Percentiles rank a stretch among this genome's conserved stretches.
phyloP scores from a whole-genome alignment of 2,113 vertebrate species.

The Rhombomys opimus region DNA sequence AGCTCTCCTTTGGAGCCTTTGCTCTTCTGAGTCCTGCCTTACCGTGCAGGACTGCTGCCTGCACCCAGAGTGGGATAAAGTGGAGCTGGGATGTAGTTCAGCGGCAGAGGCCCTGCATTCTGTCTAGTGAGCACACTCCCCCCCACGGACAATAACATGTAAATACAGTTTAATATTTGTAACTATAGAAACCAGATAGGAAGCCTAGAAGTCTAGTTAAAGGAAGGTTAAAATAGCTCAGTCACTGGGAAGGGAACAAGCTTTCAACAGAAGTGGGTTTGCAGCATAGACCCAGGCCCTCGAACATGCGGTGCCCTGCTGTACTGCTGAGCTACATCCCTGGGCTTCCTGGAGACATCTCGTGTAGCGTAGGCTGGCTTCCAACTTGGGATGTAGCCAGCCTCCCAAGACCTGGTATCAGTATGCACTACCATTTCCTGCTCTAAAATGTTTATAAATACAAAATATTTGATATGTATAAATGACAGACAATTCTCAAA shows the following conservation, averaged over 20 bases:
- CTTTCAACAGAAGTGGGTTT: not conserved
- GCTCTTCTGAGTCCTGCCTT: not conserved
- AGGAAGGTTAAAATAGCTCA: conserved; percentile 29
- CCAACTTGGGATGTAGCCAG: not conserved
- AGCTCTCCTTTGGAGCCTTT: not conserved
- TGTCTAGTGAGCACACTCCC: no score
- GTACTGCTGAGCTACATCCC: not conserved
- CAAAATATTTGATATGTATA: conserved; percentile 51
- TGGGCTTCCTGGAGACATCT: not conserved
- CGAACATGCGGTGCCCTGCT: not conserved
- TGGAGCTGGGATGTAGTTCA: not conserved
- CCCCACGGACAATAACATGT: not conserved
- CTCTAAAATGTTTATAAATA: conserved; percentile 11
- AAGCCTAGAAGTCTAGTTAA: conserved; percentile 31
- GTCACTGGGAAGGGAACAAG: not conserved
- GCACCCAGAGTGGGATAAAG: conserved; percentile 6
- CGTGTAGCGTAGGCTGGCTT: not conserved
- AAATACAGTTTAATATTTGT: conserved; percentile 26
- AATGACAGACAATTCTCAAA: conserved; percentile 44
- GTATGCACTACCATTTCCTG: not conserved
- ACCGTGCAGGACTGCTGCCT: not conserved
- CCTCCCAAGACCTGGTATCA: not conserved
- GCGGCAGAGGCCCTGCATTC: not conserved
- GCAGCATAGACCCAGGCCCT: not conserved
- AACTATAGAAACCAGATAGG: conserved; percentile 22